phyloP scores from a whole-genome alignment of 2,888 invertebrate genomes.

The Boloria euphrosyne region DNA sequence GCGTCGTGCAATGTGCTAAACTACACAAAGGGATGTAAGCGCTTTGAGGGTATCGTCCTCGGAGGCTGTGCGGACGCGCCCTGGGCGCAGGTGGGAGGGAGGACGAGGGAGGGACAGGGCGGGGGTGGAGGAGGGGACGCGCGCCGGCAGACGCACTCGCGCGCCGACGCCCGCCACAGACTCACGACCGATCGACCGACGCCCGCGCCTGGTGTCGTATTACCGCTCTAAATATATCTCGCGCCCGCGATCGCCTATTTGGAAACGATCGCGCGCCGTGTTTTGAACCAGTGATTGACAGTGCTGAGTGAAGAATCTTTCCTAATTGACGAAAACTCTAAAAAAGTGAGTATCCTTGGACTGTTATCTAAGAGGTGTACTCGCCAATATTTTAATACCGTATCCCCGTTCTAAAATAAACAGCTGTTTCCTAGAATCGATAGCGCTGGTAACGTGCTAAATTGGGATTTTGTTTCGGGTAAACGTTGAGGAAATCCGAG shows the following conservation, averaged over 20 bases:
- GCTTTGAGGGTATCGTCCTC: conserved; percentile 70
- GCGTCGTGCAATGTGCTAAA: conserved; percentile 39
- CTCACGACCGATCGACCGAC: conserved; percentile 72
- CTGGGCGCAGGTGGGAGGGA: conserved; percentile 35
- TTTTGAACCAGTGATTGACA: conserved; percentile 81
- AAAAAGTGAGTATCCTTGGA: conserved; percentile 67
- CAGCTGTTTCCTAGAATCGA: conserved; percentile 75
- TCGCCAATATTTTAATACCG: conserved; percentile 59
- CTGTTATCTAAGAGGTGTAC: conserved; percentile 41
- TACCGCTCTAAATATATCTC: conserved; percentile 80
- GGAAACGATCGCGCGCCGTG: conserved; percentile 77
- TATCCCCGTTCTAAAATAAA: conserved; percentile 74
- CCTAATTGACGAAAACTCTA: conserved; percentile 56
- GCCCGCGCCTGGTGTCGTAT: conserved; percentile 79
- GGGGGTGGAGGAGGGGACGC: conserved; percentile 29
- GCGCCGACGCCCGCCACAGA: conserved; percentile 64
- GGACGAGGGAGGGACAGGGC: conserved; percentile 26
- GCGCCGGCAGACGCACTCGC: conserved; percentile 59
- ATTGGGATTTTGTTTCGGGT: conserved; percentile 62
- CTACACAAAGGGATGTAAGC: conserved; percentile 55
- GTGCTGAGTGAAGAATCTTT: conserved; percentile 76
- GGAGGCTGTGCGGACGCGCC: conserved; percentile 54
- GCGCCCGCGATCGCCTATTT: conserved; percentile 81
- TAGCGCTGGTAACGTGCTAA: conserved; percentile 70
- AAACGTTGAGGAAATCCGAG: conserved; percentile 60